Evolutionary conservation across 2,888 invertebrate species (phyloP).

Genomic region (Cyaniris semiargus): DNA sequence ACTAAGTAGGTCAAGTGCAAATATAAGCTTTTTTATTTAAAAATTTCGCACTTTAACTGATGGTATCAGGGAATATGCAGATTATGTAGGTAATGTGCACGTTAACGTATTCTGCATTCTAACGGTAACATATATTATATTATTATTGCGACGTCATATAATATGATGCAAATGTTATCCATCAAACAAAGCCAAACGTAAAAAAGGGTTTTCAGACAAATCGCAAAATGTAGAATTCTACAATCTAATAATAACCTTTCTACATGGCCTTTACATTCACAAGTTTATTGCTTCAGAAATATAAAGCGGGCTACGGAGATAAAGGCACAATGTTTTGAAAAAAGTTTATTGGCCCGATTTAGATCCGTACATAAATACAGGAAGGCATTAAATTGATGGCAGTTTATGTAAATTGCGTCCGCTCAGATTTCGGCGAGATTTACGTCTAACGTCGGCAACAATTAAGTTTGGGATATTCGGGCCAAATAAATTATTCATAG

Average conservation of each 20-base stretch:
- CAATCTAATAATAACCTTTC: background rate
- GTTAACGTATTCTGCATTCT: no score
- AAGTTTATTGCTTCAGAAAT: background rate
- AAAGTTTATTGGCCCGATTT: slow-evolving; percentile 24
- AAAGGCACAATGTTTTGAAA: slow-evolving; percentile 24
- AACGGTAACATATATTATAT: no score
- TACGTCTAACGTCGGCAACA: slow-evolving; percentile 71
- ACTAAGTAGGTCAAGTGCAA: no score
- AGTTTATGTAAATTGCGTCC: slow-evolving; percentile 76
- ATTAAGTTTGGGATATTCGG: slow-evolving; percentile 71
- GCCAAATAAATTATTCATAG: slow-evolving; percentile 67
- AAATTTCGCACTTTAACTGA: no score
- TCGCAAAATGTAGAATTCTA: no score
- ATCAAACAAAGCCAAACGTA: no score
- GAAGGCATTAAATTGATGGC: slow-evolving; percentile 63
- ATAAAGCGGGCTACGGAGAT: background rate
- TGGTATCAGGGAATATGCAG: no score
- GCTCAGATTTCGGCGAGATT: slow-evolving; percentile 70
- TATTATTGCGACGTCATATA: no score
- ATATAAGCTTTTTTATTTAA: no score
- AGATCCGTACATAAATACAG: slow-evolving; percentile 45
- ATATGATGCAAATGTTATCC: no score
- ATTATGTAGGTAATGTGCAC: no score
- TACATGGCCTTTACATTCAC: background rate
- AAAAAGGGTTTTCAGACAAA: no score